Evolutionary conservation across 2,113 vertebrate species (phyloP).

Genomic region (Neolamprologus hecqui): DNA sequence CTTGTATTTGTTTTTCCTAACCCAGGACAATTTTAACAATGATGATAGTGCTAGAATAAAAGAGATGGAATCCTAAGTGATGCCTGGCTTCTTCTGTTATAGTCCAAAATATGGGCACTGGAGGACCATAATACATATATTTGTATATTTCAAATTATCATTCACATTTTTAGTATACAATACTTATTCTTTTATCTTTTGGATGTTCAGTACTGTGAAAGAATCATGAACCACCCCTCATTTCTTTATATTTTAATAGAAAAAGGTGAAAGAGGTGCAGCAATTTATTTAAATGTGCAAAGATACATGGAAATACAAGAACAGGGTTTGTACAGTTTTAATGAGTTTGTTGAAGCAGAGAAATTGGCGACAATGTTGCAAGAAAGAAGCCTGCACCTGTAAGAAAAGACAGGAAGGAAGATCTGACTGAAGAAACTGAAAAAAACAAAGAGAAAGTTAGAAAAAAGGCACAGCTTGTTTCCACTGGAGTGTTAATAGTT

Average conservation of each 20-base stretch:
- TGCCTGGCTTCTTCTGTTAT: background rate
- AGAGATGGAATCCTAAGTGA: constrained; percentile 18
- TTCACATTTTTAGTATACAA: background rate
- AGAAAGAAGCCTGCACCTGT: background rate
- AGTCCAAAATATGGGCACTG: background rate
- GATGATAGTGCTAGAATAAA: constrained; percentile 60
- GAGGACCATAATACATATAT: background rate
- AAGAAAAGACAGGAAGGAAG: background rate
- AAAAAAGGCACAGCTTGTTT: background rate
- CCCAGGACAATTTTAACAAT: constrained; percentile 47
- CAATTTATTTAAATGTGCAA: background rate
- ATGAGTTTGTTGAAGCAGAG: background rate
- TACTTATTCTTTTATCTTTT: background rate
- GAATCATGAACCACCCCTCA: background rate
- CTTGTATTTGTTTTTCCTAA: constrained; percentile 51
- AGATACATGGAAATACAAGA: background rate
- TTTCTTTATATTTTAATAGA: background rate
- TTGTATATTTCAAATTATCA: background rate
- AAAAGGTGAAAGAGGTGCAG: background rate
- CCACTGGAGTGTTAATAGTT: background rate
- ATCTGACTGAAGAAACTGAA: background rate
- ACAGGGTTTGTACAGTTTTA: background rate
- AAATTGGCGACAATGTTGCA: background rate
- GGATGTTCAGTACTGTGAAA: background rate
- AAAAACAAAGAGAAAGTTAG: background rate